Evolutionary conservation across 2,113 vertebrate genomes (phyloP).

Genomic region (Apaloderma vittatum): DNA sequence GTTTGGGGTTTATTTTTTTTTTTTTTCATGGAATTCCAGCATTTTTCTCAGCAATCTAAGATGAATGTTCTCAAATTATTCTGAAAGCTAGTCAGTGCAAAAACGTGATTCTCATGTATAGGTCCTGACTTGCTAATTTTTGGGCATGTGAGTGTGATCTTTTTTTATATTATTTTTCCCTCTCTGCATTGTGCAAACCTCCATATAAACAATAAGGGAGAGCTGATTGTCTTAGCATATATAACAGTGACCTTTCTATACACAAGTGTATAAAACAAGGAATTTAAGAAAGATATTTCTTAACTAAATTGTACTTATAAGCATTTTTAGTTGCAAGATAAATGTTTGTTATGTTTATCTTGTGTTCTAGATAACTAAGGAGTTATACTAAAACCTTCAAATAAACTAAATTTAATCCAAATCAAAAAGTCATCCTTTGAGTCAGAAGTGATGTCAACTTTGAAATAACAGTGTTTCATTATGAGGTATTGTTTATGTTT

Average conservation of each 20-base stretch:
- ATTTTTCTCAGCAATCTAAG: not conserved
- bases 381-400: slow-evolving; percentile 53
- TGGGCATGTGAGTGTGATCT: not conserved
- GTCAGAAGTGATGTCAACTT: slow-evolving; percentile 52
- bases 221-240: not conserved
- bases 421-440: slow-evolving; percentile 28
- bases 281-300: not conserved
- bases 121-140: not conserved
- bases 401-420: slow-evolving; percentile 53
- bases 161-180: not conserved
- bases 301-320: not conserved
- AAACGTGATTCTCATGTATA: not conserved
- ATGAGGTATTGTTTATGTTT: slow-evolving; percentile 48
- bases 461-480: slow-evolving; percentile 52
- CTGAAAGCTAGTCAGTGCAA: not conserved
- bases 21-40: not conserved
- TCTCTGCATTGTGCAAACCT: not conserved
- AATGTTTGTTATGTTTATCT: slow-evolving; percentile 45
- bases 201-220: not conserved
- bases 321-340: slow-evolving; percentile 23
- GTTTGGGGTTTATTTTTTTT: too few species aligned
- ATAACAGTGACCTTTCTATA: not conserved
- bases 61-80: not conserved
- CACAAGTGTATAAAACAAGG: not conserved
- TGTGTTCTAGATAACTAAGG: slow-evolving; percentile 19